Evolutionary conservation across 1,140 invertebrate species (phyloP).

Genomic region (Latrodectus geometricus): DNA sequence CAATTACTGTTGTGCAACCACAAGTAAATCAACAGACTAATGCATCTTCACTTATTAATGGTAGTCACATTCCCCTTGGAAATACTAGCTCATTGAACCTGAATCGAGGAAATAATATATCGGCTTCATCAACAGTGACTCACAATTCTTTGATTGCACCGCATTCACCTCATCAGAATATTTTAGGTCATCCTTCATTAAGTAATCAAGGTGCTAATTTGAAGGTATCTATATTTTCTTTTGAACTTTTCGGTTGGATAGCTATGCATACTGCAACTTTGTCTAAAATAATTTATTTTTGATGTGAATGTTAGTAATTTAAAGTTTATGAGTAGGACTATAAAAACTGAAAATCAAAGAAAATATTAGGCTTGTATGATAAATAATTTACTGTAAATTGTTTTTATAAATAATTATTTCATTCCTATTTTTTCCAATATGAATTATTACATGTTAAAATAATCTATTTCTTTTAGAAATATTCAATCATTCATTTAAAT

Average conservation of each 20-base stretch:
- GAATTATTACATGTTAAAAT: too few species aligned
- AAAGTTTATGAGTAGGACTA: too few species aligned
- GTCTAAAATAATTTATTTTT: too few species aligned
- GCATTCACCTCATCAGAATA: slow-evolving; percentile 56
- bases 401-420: too few species aligned
- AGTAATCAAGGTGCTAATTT: slow-evolving; percentile 61
- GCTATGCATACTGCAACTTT: too few species aligned
- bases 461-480: too few species aligned
- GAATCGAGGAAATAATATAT: slow-evolving; percentile 42
- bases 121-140: slow-evolving; percentile 48
- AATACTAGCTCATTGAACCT: slow-evolving; percentile 47
- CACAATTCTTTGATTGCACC: slow-evolving; percentile 55
- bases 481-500: too few species aligned
- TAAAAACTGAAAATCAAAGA: too few species aligned
- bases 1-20: slow-evolving; percentile 36
- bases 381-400: too few species aligned
- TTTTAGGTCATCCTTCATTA: slow-evolving; percentile 57
- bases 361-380: too few species aligned
- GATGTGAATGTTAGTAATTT: too few species aligned
- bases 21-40: slow-evolving; percentile 60
- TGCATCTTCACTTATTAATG: slow-evolving; percentile 68
- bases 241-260: neutral
- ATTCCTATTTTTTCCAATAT: too few species aligned
- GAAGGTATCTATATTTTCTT: slow-evolving; percentile 45
- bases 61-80: slow-evolving; percentile 66